These are phyloP conservation scores for Seriola dumerili DNA, from an alignment of 2,113 vertebrate species.

Conservation along the genomic window DNA sequence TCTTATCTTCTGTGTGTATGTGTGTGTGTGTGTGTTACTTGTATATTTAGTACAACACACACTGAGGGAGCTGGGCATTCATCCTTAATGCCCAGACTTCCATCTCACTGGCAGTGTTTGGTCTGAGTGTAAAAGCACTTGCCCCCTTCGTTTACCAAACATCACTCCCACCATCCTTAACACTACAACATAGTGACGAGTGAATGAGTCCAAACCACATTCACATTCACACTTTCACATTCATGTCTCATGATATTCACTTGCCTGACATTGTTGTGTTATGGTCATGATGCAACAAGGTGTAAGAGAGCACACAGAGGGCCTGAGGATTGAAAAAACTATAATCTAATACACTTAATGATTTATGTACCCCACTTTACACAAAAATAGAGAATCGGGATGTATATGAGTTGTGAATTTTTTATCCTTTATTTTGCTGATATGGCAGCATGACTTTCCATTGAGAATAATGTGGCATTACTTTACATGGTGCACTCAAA, in stretches of 20 bases:
- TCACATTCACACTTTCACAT: background rate
- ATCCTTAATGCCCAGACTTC: conserved; percentile 2
- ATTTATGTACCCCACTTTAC: conserved; percentile 67
- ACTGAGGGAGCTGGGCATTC: background rate
- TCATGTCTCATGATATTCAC: background rate
- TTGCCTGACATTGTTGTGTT: background rate
- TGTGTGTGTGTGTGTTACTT: background rate
- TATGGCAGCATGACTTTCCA: conserved; percentile 12
- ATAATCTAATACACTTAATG: conserved; percentile 59
- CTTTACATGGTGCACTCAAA: conserved; percentile 1
- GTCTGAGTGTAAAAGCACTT: conserved; percentile 23
- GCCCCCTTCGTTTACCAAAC: conserved; percentile 31
- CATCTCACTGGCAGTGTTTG: conserved; percentile 21
- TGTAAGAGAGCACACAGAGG: conserved; percentile 21
- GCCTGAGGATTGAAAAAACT: conserved; percentile 51
- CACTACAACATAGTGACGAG: background rate
- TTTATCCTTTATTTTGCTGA: conserved; percentile 49
- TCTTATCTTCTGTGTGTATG: background rate
- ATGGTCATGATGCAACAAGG: conserved; percentile 40
- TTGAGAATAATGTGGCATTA: background rate
- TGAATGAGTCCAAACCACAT: background rate
- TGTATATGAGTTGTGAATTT: conserved; percentile 48
- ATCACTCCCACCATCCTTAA: conserved; percentile 11
- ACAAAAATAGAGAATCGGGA: conserved; percentile 53
- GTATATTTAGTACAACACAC: background rate